Evolutionary conservation across 2,888 invertebrate species (phyloP).

Genomic region (Tortrix viridana): DNA sequence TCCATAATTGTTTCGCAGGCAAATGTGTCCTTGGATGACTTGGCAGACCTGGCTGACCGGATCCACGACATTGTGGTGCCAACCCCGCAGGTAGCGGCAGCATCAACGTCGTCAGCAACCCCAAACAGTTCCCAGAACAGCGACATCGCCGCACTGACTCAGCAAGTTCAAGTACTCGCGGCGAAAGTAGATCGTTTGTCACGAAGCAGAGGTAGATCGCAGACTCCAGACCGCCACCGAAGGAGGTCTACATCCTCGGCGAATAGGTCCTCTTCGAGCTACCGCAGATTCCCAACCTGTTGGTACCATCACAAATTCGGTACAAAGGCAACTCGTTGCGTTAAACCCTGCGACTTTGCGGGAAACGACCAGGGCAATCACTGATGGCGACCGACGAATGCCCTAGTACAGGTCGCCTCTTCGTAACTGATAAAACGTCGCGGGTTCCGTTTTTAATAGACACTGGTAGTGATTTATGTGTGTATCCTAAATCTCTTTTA

Average conservation of each 20-base stretch:
- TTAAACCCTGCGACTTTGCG: no score
- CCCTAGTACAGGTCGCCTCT: conserved; percentile 24
- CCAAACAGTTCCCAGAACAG: background rate
- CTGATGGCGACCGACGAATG: conserved; percentile 16
- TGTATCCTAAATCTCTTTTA: conserved; percentile 1
- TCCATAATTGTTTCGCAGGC: conserved; percentile 37
- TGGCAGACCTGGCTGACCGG: conserved; percentile 37
- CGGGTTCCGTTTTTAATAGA: conserved; percentile 23
- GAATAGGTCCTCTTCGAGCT: no score
- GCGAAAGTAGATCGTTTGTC: background rate
- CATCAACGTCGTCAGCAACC: background rate
- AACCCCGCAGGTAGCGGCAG: conserved; percentile 18
- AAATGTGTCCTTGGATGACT: conserved; percentile 4
- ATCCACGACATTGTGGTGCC: conserved; percentile 36
- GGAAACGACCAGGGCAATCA: no score
- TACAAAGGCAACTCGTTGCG: no score
- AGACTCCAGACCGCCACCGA: no score
- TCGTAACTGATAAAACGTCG: conserved; percentile 11
- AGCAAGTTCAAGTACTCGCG: no score
- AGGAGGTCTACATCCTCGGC: no score
- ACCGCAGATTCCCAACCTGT: no score
- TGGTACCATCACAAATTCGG: no score
- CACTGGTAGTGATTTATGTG: conserved; percentile 27
- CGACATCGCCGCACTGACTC: background rate
- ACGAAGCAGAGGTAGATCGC: background rate